Conservation (phyloP, 2,888 invertebrate species). For the Odontomyia ornata region DNA sequence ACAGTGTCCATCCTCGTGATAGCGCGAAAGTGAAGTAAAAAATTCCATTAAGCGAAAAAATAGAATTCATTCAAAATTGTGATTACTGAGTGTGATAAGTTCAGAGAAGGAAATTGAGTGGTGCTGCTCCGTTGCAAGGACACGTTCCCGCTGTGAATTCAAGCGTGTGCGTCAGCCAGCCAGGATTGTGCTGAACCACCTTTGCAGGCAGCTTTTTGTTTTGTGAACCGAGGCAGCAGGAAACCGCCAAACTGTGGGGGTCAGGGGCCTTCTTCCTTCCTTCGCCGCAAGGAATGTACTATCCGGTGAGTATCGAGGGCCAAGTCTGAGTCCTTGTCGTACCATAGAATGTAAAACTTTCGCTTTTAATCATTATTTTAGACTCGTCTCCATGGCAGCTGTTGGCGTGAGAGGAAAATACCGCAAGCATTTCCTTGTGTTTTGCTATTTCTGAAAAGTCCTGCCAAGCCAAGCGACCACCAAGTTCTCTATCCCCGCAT, state of each 20-base stretch:
- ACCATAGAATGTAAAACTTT: too few relatives aligned
- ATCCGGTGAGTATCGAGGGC: conserved; percentile 86
- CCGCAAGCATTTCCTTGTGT: too few relatives aligned
- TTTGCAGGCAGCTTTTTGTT: neutral
- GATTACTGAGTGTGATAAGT: conserved; percentile 11
- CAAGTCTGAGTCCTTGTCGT: too few relatives aligned
- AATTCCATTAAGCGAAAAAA: neutral
- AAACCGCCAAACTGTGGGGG: conserved; percentile 96
- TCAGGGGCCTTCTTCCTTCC: conserved; percentile 95
- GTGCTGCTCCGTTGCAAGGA: neutral
- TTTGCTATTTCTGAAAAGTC: too few relatives aligned
- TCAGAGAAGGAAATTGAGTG: neutral
- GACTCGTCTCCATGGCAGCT: too few relatives aligned
- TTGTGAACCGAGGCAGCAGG: conserved; percentile 53
- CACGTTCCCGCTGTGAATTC: conserved; percentile 2
- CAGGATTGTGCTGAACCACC: neutral
- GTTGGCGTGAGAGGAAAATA: neutral
- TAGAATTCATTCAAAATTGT: conserved; percentile 2
- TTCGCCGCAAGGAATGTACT: conserved; percentile 92
- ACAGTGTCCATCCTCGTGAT: neutral
- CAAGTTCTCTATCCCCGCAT: too few relatives aligned
- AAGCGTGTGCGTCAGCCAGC: neutral
- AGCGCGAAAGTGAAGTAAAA: neutral
- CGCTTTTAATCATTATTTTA: too few relatives aligned
- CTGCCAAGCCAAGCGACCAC: too few relatives aligned